Conservation (phyloP, 2,888 invertebrate genomes). For the Ophion ellenae region DNA sequence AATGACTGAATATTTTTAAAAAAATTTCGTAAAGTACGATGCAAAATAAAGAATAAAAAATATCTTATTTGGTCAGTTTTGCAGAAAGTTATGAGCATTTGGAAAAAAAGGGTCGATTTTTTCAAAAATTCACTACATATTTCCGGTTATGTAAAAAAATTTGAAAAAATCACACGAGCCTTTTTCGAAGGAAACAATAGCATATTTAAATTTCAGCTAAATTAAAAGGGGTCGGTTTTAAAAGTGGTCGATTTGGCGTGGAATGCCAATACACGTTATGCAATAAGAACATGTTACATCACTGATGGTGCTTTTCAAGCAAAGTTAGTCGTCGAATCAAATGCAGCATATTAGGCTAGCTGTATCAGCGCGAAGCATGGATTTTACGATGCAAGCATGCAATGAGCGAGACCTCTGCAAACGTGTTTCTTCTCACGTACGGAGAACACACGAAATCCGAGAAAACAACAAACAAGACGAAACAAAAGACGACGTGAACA, state of each 20-base stretch:
- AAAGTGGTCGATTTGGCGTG: background rate
- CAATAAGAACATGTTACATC: constrained; percentile 1
- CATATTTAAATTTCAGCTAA: too few relatives aligned
- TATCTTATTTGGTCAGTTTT: too few relatives aligned
- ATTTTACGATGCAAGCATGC: constrained; percentile 40
- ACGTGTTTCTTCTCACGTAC: constrained; percentile 1
- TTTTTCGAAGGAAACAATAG: too few relatives aligned
- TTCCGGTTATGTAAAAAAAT: too few relatives aligned
- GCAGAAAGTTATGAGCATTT: too few relatives aligned
- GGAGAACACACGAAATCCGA: constrained; percentile 2
- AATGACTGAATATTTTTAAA: too few relatives aligned
- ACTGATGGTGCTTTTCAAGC: constrained; percentile 38
- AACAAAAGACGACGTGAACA: constrained; percentile 66
- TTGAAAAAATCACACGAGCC: too few relatives aligned
- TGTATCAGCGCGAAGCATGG: constrained; percentile 55
- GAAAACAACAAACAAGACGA: constrained; percentile 1
- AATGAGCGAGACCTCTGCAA: constrained; percentile 30
- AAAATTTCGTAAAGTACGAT: too few relatives aligned
- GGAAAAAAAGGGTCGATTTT: too few relatives aligned
- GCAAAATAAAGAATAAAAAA: too few relatives aligned
- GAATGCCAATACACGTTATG: background rate
- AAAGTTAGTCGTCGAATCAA: constrained; percentile 50
- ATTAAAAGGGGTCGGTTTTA: background rate
- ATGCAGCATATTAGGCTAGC: constrained; percentile 47
- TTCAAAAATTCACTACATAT: too few relatives aligned